These are phyloP conservation scores for Charina bottae DNA, from an alignment of 2,113 vertebrate species.

Conservation along the genomic window DNA sequence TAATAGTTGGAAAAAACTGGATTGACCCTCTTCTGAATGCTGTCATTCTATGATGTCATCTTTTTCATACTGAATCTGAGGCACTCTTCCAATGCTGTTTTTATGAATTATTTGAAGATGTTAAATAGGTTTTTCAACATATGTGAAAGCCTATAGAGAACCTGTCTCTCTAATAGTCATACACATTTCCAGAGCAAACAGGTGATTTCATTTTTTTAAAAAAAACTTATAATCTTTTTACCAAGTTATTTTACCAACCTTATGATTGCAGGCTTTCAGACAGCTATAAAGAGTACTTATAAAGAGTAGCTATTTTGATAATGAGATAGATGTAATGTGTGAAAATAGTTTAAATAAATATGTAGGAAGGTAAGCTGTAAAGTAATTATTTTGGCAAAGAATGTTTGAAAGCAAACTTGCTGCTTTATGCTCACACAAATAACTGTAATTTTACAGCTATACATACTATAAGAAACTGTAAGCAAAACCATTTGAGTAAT, in stretches of 20 bases:
- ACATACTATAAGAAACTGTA: slow-evolving; percentile 14
- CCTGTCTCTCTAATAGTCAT: slow-evolving; percentile 33
- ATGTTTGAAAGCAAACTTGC: slow-evolving; percentile 32
- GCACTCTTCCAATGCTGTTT: slow-evolving; percentile 24
- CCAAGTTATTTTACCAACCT: slow-evolving; percentile 25
- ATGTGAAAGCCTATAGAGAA: slow-evolving; percentile 32
- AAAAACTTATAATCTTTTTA: slow-evolving; percentile 62
- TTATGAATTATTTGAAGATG: slow-evolving; percentile 20
- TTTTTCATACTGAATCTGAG: slow-evolving; percentile 15
- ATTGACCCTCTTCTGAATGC: slow-evolving; percentile 3
- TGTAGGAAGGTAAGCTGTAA: slow-evolving; percentile 30
- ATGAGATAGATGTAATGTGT: slow-evolving; percentile 37
- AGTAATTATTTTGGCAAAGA: slow-evolving; percentile 39
- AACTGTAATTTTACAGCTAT: slow-evolving; percentile 33
- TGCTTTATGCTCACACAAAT: slow-evolving; percentile 34
- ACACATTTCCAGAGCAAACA: slow-evolving; percentile 48
- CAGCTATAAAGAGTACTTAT: slow-evolving; percentile 58
- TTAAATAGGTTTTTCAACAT: slow-evolving; percentile 47
- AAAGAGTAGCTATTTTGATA: slow-evolving; percentile 45
- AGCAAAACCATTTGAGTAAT: slow-evolving; percentile 28
- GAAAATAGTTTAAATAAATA: slow-evolving; percentile 25
- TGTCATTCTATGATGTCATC: slow-evolving; percentile 8
- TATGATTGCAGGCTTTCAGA: slow-evolving; percentile 47
- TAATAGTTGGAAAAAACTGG: not conserved
- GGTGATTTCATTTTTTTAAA: slow-evolving; percentile 60